These are phyloP conservation scores for Hyperoodon ampullatus DNA, from an alignment of 2,113 vertebrate species.

Conservation along the genomic window DNA sequence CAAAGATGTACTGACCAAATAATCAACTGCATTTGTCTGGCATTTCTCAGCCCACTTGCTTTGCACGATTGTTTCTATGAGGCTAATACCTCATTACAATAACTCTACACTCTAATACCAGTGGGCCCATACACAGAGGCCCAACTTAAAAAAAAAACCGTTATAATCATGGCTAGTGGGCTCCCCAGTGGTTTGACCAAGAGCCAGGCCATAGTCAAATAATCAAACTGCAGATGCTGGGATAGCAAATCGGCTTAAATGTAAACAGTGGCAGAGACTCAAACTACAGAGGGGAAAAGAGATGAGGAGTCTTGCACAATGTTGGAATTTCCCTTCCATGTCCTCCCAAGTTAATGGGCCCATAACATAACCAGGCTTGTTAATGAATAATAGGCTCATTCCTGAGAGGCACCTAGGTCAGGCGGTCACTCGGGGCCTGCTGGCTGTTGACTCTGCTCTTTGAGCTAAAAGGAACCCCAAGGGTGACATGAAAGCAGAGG, in stretches of 20 bases:
- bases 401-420: constrained; percentile 56
- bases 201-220: constrained; percentile 89
- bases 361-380: constrained; percentile 82
- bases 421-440: accelerated
- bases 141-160: constrained; percentile 83
- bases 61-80: constrained; percentile 78
- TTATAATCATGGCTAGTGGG: constrained; percentile 84
- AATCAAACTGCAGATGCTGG: constrained; percentile 88
- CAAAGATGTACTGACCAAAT: background rate
- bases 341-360: constrained; percentile 74
- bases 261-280: constrained; percentile 86
- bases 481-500: background rate
- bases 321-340: constrained; percentile 71
- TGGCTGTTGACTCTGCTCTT: background rate
- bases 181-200: constrained; percentile 86
- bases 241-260: constrained; percentile 85
- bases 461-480: background rate
- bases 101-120: constrained; percentile 83
- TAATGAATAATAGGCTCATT: constrained; percentile 58
- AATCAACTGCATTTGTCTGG: background rate
- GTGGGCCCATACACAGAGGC: constrained; percentile 85
- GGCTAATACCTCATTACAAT: constrained; percentile 85
- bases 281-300: constrained; percentile 54
- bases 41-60: constrained; percentile 58
- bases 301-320: constrained; percentile 65